Evolutionary conservation across 2,797 vertebrate genomes (phyloP).

Genomic region (Loriculus beryllinus): DNA sequence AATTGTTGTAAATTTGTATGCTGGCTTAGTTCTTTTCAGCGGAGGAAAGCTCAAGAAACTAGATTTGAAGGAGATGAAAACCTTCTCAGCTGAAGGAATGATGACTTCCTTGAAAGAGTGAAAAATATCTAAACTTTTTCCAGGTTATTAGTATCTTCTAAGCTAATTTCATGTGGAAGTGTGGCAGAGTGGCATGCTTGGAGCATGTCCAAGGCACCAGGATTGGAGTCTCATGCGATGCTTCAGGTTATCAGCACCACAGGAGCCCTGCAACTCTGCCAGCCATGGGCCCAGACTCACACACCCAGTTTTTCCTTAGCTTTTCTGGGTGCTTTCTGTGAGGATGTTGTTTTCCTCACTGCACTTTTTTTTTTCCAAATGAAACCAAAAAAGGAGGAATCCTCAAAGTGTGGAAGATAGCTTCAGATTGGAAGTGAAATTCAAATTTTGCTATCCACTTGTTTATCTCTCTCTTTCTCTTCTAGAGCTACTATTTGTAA

Average conservation of each 20-base stretch:
- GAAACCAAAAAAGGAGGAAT: neutral
- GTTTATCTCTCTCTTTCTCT: neutral
- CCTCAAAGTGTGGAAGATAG: neutral
- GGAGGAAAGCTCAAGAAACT: neutral
- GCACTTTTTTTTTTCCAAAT: neutral
- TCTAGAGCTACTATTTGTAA: neutral
- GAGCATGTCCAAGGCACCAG: neutral
- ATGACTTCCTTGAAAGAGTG: neutral
- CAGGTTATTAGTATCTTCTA: neutral
- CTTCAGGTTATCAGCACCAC: neutral
- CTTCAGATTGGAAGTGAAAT: neutral
- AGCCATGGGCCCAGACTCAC: neutral
- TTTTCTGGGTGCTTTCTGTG: neutral
- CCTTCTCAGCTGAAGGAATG: neutral
- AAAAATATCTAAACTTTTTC: neutral
- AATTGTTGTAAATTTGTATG: neutral
- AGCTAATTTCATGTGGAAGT: neutral
- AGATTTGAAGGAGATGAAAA: neutral
- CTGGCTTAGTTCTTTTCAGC: neutral
- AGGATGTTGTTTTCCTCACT: neutral
- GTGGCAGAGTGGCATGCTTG: neutral
- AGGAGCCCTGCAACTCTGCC: neutral
- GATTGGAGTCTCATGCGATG: rapidly evolving
- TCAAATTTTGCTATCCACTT: neutral
- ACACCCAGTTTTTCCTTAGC: neutral